phyloP scores from a whole-genome alignment of 2,888 invertebrate species.

The Spodoptera exigua region DNA sequence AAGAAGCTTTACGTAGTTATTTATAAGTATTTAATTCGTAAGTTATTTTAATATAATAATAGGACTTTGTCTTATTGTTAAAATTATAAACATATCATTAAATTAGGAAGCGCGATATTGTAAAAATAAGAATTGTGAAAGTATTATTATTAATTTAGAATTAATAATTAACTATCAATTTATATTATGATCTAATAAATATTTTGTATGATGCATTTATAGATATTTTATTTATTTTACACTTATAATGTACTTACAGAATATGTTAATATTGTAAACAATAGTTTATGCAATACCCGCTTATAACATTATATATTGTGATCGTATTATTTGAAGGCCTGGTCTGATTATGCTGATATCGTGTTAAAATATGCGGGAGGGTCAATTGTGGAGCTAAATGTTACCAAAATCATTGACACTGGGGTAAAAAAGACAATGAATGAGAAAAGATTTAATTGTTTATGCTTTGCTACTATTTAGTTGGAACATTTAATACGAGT shows the following conservation, averaged over 20 bases:
- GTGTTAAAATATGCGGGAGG: slow-evolving; percentile 23
- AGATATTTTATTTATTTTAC: slow-evolving; percentile 41
- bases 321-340: slow-evolving; percentile 13
- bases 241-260: not conserved
- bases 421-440: not conserved
- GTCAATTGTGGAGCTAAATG: slow-evolving; percentile 4
- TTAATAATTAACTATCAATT: slow-evolving; percentile 18
- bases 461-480: no score
- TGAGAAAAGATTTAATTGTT: no score
- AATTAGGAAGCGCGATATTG: slow-evolving; percentile 15
- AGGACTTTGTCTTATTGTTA: slow-evolving; percentile 31
- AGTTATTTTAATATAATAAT: slow-evolving; percentile 28
- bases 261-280: not conserved
- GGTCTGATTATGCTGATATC: slow-evolving; percentile 13
- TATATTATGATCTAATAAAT: slow-evolving; percentile 43
- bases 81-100: slow-evolving; percentile 53
- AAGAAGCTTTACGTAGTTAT: slow-evolving; percentile 46
- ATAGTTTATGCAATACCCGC: slow-evolving; percentile 28
- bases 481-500: no score
- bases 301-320: slow-evolving; percentile 23
- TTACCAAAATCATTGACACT: slow-evolving; percentile 7
- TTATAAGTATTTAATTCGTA: slow-evolving; percentile 26
- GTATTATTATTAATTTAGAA: slow-evolving; percentile 36
- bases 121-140: slow-evolving; percentile 14
- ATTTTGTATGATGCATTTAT: slow-evolving; percentile 41